Base-by-base conservation (phyloP, 2,797 vertebrate species). In the Distichodus sexfasciatus region DNA sequence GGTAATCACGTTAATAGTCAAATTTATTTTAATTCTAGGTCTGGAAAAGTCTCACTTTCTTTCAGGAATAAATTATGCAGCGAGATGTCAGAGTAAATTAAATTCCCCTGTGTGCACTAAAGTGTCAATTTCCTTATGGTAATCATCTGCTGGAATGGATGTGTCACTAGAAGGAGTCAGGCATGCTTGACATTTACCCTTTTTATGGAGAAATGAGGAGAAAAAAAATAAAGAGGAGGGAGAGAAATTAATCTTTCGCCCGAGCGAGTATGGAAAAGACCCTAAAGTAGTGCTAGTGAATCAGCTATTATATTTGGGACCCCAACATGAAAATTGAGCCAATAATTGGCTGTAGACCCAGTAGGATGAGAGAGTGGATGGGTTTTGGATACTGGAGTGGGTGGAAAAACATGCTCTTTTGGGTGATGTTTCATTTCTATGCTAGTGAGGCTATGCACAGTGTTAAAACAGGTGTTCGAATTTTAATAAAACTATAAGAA, bases 41-140 rank as follows among this genome's bases (percentile, higher is more conserved):
- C 92, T 88, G 88, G 91, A 92, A 92, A 90, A 95, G 95, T 93
- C 90, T 94, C 90, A 88, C 89, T 95, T 96, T 96, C 94, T 95
- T 94, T 94, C 92, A 94, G 79, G 95, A 95, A 94, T 91, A 92
- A 91, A 97, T 98, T 98, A 95, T 98, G 89, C 92, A 91, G 92
- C 86, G 90, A 91, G 93, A 94, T 98, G 96, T 98, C 94, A 91
- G 92, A 94, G 95, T 96, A 98, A 99, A 99, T 99, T 99, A 97
- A 97, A 97, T 98, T 95, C 93, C 93, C 93, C 92, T 91, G 90
- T 90, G 91, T 94, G 94, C 94, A 96, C 94, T 94, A 96, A 97
- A 95, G 95, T 95, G 97, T 96, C 96, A 96, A 97, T 98, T 99
- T 97, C 96, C 95, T 96, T 97, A 97, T 98, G 96, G 95, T 98